These are phyloP conservation scores for Gallinago paraguaiae DNA, from an alignment of 2,113 vertebrate genomes.

Conservation along the genomic window DNA sequence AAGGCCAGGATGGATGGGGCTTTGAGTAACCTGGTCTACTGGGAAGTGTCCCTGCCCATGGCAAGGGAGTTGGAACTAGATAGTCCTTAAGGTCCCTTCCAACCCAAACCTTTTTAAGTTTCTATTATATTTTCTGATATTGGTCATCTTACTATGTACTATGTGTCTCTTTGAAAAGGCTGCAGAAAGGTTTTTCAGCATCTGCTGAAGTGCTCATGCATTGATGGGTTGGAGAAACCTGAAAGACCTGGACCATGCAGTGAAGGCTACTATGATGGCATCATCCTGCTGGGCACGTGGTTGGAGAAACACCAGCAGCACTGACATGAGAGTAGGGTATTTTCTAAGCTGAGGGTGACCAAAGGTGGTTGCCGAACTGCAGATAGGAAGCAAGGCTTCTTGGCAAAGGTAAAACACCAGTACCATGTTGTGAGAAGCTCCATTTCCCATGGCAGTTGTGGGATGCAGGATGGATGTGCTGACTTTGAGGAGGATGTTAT, in stretches of 20 bases:
- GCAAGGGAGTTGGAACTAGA: neutral
- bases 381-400: neutral
- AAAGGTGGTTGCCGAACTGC: neutral
- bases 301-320: neutral
- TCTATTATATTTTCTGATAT: neutral
- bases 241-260: neutral
- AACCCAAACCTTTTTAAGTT: neutral
- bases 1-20: neutral
- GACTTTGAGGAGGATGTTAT: too few species aligned
- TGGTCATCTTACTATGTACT: neutral
- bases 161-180: neutral
- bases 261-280: neutral
- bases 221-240: neutral
- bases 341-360: too few species aligned
- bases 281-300: neutral
- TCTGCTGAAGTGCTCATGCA: accelerated
- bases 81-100: too few species aligned
- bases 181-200: neutral
- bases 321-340: too few species aligned
- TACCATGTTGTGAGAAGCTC: neutral
- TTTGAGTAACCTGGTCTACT: neutral
- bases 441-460: neutral
- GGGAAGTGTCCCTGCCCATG: neutral
- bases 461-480: neutral
- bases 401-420: neutral